Evolutionary conservation across 2,888 invertebrate genomes (phyloP), one percentile per base, ranked within the genome.

Genomic region (Cryptocheilus praepositus): DNA sequence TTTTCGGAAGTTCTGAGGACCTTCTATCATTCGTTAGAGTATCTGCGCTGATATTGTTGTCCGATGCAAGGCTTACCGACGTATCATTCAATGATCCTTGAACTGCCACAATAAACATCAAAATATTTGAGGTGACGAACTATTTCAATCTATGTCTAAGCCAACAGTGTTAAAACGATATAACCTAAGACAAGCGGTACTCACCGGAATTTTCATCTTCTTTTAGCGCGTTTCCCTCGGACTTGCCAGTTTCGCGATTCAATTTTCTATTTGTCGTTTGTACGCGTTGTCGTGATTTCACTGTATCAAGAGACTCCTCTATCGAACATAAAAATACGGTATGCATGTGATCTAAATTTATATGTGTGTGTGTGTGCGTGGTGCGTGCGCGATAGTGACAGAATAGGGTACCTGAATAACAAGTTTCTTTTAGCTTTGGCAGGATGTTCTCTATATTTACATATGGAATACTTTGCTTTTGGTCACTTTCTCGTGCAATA

Each of bases 401-500:
- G 2, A 11, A 8, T 36, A 36, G 7, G 8, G 13, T 36, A 36
- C 36, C 36, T 36, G 13, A 36, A 36, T 4, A 4, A 11, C 13
- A 36, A 36, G 36, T 11, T 36, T 36, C 36, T 36, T 36, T 11
- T 11, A 36, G 7, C 13, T 5, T 7, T 66, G 74, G 8, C 36
- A 43, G 0, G 15, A 16, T 21, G 4, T 56, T 44, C 7, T 56
- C 56, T 56, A 44, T 53, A 18, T 65, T 5, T 46, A 64, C 53
- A 1, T 60, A 13, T n/a, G 62, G 54, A 28, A 52, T 28, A 36
- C 36, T 36, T 8, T 46, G 69, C 11, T 56, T 44, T 0, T 21
- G n/a, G 11, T 74, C 73, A 66, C 74, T 61, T 62, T 85, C 85
- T 55, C 86, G 85, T 4, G 65, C 43, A 11, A 84, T 71, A 8